Evolutionary conservation across 2,888 invertebrate genomes (phyloP), one percentile per base, ranked within the genome.

Genomic region (Philhelius pedissequus): DNA sequence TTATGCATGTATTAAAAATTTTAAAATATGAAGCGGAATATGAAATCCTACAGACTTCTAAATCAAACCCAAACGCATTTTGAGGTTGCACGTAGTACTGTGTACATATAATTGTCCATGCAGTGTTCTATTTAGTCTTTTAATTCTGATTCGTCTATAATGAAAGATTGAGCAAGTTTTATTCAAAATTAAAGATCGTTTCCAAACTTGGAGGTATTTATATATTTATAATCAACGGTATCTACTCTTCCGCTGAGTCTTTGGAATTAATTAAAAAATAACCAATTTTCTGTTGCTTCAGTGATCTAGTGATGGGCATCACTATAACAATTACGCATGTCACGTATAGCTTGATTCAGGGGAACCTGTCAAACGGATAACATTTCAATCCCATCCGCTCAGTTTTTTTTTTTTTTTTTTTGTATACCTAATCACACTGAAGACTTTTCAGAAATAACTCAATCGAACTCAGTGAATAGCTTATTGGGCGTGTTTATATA

Each of bases 341-440:
- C 83, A 83, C 83, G 83, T 83, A 83, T 78, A 69, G 79, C 78
- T 83, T 70, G 74, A 56, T 79, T 69, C 69, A 66, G n/a, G 32
- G 58, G 64, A 83, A 83, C 73, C 79, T 79, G 83, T 79, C 69
- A 79, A 48, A 74, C 52, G 69, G 8, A 40, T 60, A 62, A 77
- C 73, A 64, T 76, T 70, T 76, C 76, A 81, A 64, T 81, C 32
- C 56, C 25, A 38, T 15, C 11, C 73, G 66, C 73, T 48, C 7
- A 5, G 58, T 7, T 60, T 11, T 22, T 22, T 15, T 40, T 45
- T 18, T 30, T 32, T 32, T 30, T 32, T n/a, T 62, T 18, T 20
- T 25, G 3, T 11, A 25, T 25, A n/a, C 54, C 35, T 20, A 45
- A 66, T 56, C 64, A 66, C 58, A 25, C 64, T 56, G 62, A 83